Conservation (phyloP, 2,888 invertebrate genomes). For the Cetonia aurata region DNA sequence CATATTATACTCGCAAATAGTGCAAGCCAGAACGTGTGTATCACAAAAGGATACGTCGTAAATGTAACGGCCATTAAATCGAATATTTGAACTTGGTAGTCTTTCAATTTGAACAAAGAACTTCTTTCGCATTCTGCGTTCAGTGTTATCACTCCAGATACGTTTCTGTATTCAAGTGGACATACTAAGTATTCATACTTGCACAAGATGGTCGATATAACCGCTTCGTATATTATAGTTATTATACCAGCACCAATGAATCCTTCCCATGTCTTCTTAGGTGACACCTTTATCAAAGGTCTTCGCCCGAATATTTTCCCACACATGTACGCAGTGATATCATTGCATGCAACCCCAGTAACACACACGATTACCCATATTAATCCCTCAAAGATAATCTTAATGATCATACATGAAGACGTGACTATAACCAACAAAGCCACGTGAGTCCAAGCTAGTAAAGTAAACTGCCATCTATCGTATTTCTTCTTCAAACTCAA, state of each 20-base stretch:
- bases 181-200: slow-evolving; percentile 96
- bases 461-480: slow-evolving; percentile 97
- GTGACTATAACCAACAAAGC: slow-evolving; percentile 95
- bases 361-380: slow-evolving; percentile 97
- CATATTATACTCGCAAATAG: slow-evolving; percentile 98
- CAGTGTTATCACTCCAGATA: slow-evolving; percentile 86
- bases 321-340: slow-evolving; percentile 99
- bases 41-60: slow-evolving; percentile 88
- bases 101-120: slow-evolving; percentile 86
- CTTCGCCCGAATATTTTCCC: slow-evolving; percentile 99
- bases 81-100: slow-evolving; percentile 71
- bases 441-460: slow-evolving; percentile 99
- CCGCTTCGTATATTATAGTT: slow-evolving; percentile 88
- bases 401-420: slow-evolving; percentile 97
- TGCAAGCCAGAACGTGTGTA: slow-evolving; percentile 94
- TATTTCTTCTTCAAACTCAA: slow-evolving; percentile 95
- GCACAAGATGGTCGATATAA: slow-evolving; percentile 91
- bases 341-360: slow-evolving; percentile 98
- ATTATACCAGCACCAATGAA: slow-evolving; percentile 97
- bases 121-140: slow-evolving; percentile 95
- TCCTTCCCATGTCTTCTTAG: slow-evolving; percentile 99
- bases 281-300: slow-evolving; percentile 96
- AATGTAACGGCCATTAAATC: slow-evolving; percentile 59
- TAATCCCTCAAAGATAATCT: slow-evolving; percentile 95
- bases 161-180: slow-evolving; percentile 95